Evolutionary conservation across 2,888 invertebrate genomes (phyloP).

Genomic region (Nemotelus pantherinus): DNA sequence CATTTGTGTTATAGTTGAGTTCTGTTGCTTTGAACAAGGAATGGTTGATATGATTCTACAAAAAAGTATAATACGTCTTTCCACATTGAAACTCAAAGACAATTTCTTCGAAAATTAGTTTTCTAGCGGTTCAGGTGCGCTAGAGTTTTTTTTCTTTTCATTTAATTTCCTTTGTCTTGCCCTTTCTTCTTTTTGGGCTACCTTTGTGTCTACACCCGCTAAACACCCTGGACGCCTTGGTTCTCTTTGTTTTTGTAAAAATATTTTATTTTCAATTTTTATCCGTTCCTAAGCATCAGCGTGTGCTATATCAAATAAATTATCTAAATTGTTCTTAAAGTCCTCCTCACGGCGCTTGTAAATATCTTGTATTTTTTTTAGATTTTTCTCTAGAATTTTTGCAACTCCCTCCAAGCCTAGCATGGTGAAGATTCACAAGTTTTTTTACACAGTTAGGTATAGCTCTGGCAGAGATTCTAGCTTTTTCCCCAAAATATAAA

Average conservation of each 20-base stretch:
- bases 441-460: no score
- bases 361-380: not conserved
- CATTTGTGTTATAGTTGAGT: no score
- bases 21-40: no score
- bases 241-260: slow-evolving; percentile 55
- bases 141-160: slow-evolving; percentile 46
- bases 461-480: no score
- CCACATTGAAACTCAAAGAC: no score
- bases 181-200: slow-evolving; percentile 54
- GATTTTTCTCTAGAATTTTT: slow-evolving; percentile 56
- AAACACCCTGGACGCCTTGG: slow-evolving; percentile 54
- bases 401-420: no score
- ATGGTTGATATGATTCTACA: no score
- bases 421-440: no score
- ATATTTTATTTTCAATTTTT: slow-evolving; percentile 55
- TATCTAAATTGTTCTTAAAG: slow-evolving; percentile 50
- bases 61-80: no score
- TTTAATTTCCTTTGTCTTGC: slow-evolving; percentile 30
- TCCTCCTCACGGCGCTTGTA: slow-evolving; percentile 42
- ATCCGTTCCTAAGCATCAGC: slow-evolving; percentile 51
- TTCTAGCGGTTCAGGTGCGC: no score
- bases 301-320: slow-evolving; percentile 52
- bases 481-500: not conserved
- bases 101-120: no score
- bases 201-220: no score